These are phyloP conservation scores for Acanthiza pusilla DNA, from an alignment of 2,797 vertebrate genomes.

Conservation along the genomic window DNA sequence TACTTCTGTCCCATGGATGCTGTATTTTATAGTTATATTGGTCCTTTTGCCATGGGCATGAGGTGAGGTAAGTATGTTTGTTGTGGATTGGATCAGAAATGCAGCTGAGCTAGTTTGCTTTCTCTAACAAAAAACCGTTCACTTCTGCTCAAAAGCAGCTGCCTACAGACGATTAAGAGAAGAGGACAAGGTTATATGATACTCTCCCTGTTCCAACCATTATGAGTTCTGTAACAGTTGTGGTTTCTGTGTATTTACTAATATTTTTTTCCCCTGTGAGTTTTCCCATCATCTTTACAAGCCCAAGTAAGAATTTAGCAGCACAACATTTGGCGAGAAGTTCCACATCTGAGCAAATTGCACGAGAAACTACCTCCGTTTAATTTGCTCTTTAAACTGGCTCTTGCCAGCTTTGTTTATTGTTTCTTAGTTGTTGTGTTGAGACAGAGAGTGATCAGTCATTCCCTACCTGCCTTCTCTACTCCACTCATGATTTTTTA, in stretches of 20 bases:
- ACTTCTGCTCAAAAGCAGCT: neutral
- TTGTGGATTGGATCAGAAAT: neutral
- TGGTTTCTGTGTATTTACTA: conserved; percentile 17
- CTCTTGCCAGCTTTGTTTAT: neutral
- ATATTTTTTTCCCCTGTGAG: neutral
- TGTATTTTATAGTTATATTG: neutral
- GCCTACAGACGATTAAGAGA: neutral
- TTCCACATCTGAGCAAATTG: neutral
- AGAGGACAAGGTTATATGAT: neutral
- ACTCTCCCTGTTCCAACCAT: neutral
- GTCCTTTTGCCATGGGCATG: neutral
- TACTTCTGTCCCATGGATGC: neutral
- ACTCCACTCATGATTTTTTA: neutral
- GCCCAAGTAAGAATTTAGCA: neutral
- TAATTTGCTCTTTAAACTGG: neutral
- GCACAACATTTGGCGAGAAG: neutral
- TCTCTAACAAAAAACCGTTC: neutral
- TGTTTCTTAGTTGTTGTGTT: neutral
- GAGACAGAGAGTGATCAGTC: neutral
- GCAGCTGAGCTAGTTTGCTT: neutral
- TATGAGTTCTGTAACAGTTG: neutral
- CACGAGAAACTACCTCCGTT: neutral
- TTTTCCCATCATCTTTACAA: neutral
- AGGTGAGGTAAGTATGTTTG: neutral
- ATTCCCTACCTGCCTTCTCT: neutral